A percentile compares a stretch with the other conserved stretches of the same genome.
Conservation (phyloP, 2,888 invertebrate genomes). For the Caenorhabditis auriculariae region DNA sequence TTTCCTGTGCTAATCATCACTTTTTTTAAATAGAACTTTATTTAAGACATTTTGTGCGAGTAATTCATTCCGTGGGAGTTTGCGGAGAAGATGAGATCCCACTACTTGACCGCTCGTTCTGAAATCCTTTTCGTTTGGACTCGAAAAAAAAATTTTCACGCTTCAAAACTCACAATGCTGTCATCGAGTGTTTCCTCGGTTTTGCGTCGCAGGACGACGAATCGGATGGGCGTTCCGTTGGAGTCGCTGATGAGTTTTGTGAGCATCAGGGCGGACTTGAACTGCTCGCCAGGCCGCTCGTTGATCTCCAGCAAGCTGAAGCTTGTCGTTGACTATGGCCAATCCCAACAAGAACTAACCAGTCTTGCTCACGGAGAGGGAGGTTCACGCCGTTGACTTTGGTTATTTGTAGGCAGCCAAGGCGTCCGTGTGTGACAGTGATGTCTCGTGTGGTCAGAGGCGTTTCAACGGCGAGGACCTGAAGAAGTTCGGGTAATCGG, state of each 20-base stretch:
- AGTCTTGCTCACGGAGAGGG: conserved; percentile 43
- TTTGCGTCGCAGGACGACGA: conserved; percentile 41
- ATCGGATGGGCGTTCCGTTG: conserved; percentile 41
- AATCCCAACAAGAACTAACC: conserved; percentile 31
- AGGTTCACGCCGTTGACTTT: conserved; percentile 48
- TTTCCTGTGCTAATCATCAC: no score
- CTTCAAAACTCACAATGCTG: conserved; percentile 10
- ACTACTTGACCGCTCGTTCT: neutral
- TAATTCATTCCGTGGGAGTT: neutral
- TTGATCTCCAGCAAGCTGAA: conserved; percentile 47
- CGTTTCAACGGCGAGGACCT: conserved; percentile 46
- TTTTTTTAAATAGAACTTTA: no score
- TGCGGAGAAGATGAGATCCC: neutral
- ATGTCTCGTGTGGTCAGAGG: conserved; percentile 43
- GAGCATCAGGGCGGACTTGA: conserved; percentile 46
- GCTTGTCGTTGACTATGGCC: neutral
- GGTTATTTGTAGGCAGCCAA: conserved; percentile 44
- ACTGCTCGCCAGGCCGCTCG: conserved; percentile 40
- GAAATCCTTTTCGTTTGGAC: no score
- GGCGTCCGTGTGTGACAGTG: conserved; percentile 33
- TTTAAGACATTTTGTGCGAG: no score
- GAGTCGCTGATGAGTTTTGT: conserved; percentile 44
- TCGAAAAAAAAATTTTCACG: no score
- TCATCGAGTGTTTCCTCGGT: conserved; percentile 11
- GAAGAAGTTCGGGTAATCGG: no score